Percentiles rank a stretch among this genome's conserved stretches.
Evolutionary conservation across 2,797 vertebrate genomes (phyloP).

Genomic region (Manis crassicaudata): DNA sequence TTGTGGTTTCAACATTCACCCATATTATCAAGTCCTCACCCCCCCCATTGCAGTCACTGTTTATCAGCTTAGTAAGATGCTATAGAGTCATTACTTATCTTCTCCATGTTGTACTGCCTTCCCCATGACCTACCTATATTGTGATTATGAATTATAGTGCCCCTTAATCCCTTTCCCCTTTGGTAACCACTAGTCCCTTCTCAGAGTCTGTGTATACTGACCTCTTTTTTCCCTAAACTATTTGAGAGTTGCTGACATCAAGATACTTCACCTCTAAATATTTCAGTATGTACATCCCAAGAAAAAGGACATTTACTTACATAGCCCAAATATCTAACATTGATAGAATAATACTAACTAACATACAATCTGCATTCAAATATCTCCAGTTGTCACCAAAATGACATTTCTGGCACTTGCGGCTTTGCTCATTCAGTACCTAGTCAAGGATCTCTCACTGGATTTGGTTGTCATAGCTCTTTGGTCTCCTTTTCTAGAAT

Average conservation of each 20-base stretch:
- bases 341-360: background rate
- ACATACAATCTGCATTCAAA: background rate
- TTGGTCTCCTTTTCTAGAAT: background rate
- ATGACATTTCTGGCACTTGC: background rate
- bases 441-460: background rate
- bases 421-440: background rate
- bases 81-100: too few species aligned
- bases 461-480: background rate
- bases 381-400: background rate
- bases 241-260: background rate
- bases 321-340: background rate
- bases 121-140: too few species aligned
- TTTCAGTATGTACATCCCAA: background rate
- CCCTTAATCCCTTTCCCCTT: too few species aligned
- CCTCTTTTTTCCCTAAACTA: background rate
- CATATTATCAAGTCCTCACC: too few species aligned
- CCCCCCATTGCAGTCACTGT: too few species aligned
- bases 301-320: background rate
- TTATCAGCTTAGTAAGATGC: too few species aligned
- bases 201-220: background rate
- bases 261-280: background rate
- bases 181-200: too few species aligned
- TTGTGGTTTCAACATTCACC: too few species aligned
- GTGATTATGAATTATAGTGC: too few species aligned
- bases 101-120: too few species aligned